Base-by-base conservation (phyloP, 2,113 vertebrate species). In the Crypturellus undulatus region DNA sequence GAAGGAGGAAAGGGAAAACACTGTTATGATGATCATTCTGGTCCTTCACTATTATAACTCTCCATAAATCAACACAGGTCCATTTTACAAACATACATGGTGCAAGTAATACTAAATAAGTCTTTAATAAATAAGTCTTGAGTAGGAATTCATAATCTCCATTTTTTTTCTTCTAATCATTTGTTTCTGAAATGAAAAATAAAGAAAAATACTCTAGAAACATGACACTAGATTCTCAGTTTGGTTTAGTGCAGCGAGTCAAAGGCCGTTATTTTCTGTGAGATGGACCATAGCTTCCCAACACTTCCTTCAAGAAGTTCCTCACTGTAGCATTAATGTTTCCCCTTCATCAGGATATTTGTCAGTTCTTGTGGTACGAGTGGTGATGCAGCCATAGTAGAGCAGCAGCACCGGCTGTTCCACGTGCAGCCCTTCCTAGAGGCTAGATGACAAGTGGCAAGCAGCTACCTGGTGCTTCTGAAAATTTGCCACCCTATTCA, bases 21-120 rank as follows among this genome's bases (percentile, higher is more conserved):
- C 20, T 62, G 15, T 45, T 58, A 8, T 0, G 2, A 38, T 24
- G 1, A 69, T 34, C 2, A 0, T 65, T 87, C 60, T 71, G 20
- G 20, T 5, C 7, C 1, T 0, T 17, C 3, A 1, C 36, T 13
- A 28, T 24, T n/a, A 28, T 12, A 69, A 82, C 24, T 88, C 70
- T 83, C 18, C 63, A 18, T 58, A 32, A 72, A 54, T 76, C 84
- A 47, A 8, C 3, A 0, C 38, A 42, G 9, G 26, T 30, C 3
- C 6, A 59, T 78, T 70, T 11, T 11, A 60, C 15, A 34, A 45
- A 32, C 34, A 73, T 65, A 56, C 76, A 10, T 7, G 36, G 54
- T 64, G 14, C 20, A 34, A 59, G 8, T 54, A 59, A 8, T 58
- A 32, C 25, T 72, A 51, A 75, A 64, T 59, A 49, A 49, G 49